These are phyloP conservation scores for Cheracebus regulus DNA, from an alignment of 2,797 vertebrate species.

Conservation along the genomic window DNA sequence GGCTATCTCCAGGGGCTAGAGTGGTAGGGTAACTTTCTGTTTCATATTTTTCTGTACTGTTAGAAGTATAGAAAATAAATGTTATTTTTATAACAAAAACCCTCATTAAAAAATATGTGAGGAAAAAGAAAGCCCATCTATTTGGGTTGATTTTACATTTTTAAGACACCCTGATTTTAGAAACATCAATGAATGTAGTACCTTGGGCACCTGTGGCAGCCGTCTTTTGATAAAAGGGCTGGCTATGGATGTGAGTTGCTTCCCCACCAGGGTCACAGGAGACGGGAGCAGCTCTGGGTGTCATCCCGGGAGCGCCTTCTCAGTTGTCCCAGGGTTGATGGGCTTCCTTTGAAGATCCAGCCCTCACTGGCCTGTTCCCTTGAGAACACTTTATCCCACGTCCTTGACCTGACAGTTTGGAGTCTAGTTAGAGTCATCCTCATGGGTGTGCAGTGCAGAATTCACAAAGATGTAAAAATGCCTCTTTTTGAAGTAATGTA, in stretches of 20 bases:
- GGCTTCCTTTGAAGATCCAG: conserved; percentile 75
- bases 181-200: rapidly evolving
- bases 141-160: neutral
- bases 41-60: neutral
- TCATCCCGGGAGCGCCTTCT: conserved; percentile 52
- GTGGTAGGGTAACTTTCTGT: rapidly evolving
- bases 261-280: conserved; percentile 44
- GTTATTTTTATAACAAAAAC: neutral
- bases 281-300: conserved; percentile 1
- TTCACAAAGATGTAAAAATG: conserved; percentile 70
- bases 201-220: neutral
- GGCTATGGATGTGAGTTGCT: rapidly evolving
- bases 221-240: rapidly evolving
- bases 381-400: conserved; percentile 62
- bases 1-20: neutral
- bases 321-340: conserved; percentile 26
- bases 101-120: neutral
- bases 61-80: neutral
- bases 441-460: neutral
- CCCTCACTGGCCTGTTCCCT: neutral
- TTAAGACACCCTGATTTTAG: neutral
- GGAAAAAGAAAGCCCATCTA: neutral
- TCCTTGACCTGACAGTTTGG: conserved; percentile 56
- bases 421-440: neutral
- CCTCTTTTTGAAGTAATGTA: conserved; percentile 61